Conservation (phyloP, 2,888 invertebrate genomes). For the Oscheius myriophilus region DNA sequence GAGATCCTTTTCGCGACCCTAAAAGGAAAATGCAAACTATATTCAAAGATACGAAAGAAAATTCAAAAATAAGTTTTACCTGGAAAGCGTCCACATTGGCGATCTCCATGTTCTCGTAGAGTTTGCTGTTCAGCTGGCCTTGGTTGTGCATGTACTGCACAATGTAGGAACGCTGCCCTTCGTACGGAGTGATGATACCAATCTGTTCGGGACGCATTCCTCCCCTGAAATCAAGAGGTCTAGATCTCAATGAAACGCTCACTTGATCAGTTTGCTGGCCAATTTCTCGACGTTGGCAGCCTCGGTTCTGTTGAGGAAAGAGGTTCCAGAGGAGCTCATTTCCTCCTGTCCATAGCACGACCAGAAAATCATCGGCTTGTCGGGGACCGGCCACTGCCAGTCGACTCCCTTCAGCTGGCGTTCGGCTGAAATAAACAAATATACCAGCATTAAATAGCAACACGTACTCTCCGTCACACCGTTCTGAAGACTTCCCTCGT, state of each 20-base stretch:
- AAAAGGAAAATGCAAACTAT: conserved; percentile 22
- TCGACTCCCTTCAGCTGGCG: conserved; percentile 87
- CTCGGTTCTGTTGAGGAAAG: conserved; percentile 96
- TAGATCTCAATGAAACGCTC: too few relatives aligned
- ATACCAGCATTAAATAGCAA: not conserved
- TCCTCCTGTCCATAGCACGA: conserved; percentile 95
- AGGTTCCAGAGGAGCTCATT: conserved; percentile 97
- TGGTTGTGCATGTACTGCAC: conserved; percentile 98
- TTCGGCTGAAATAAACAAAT: conserved; percentile 78
- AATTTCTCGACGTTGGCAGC: conserved; percentile 98
- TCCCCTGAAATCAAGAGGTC: too few relatives aligned
- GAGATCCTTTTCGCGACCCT: conserved; percentile 95
- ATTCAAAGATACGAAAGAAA: too few relatives aligned
- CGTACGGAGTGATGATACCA: conserved; percentile 94
- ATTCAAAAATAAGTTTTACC: conserved; percentile 33
- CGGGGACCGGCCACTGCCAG: conserved; percentile 95
- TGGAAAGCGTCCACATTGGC: conserved; percentile 97
- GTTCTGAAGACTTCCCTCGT: conserved; percentile 97
- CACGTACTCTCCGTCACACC: conserved; percentile 86
- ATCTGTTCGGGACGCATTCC: conserved; percentile 98
- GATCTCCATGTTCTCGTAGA: conserved; percentile 95
- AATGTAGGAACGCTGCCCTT: conserved; percentile 92
- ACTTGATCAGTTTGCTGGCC: conserved; percentile 79
- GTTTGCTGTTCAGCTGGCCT: conserved; percentile 91
- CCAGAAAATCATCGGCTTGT: conserved; percentile 98